A percentile compares a stretch with the other conserved stretches of the same genome.
These are phyloP conservation scores for Halcyon leucocephala DNA, from an alignment of 2,797 vertebrate species.

Conservation along the genomic window DNA sequence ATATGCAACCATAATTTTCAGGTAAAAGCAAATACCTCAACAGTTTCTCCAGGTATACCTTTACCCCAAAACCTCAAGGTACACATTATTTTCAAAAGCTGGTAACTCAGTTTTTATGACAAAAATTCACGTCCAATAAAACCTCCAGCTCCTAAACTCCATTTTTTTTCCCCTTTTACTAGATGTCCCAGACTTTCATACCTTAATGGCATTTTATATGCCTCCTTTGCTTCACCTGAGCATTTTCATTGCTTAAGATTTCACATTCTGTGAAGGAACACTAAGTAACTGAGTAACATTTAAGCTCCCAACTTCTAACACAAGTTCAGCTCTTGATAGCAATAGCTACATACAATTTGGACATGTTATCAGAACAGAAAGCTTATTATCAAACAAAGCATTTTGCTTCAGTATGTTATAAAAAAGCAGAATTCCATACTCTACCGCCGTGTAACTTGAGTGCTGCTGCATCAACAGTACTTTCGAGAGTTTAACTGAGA, in stretches of 20 bases:
- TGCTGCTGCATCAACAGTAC: not conserved
- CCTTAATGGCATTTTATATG: not conserved
- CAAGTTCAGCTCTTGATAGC: not conserved
- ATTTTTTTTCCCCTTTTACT: fast-evolving
- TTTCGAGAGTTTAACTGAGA: not conserved
- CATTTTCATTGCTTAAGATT: not conserved
- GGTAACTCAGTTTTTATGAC: not conserved
- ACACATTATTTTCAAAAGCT: not conserved
- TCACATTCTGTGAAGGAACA: not conserved
- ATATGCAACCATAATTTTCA: not conserved
- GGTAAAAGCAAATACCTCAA: not conserved
- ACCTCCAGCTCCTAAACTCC: not conserved
- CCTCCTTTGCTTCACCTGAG: not conserved
- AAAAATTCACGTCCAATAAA: not conserved
- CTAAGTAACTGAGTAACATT: not conserved
- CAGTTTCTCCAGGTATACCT: not conserved
- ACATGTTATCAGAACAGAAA: not conserved
- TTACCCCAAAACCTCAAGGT: not conserved
- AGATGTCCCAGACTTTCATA: not conserved
- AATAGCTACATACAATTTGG: not conserved
- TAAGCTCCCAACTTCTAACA: not conserved
- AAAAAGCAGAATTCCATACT: not conserved
- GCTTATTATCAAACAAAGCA: not conserved
- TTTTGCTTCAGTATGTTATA: not conserved
- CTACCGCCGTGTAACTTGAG: not conserved